Conservation (phyloP, 2,113 vertebrate species). For the Platycercus adscitus region DNA sequence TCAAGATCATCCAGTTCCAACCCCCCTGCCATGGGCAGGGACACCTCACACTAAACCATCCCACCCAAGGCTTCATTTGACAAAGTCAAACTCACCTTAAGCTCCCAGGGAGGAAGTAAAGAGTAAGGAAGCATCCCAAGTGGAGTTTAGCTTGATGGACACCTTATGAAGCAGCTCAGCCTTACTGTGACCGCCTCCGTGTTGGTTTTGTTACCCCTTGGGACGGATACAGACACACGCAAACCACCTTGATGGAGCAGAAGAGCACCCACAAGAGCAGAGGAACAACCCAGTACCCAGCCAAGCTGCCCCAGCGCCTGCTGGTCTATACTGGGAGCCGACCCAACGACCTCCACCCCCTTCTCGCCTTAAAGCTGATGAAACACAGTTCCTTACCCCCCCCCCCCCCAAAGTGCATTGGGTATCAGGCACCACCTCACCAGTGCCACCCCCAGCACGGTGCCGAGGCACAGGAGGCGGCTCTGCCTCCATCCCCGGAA, state of each 20-base stretch:
- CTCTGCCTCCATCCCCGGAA: neutral
- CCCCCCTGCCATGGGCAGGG: too few relatives aligned
- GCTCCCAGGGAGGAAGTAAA: neutral
- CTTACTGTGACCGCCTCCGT: fast-evolving
- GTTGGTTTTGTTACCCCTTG: fast-evolving
- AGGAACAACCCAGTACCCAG: neutral
- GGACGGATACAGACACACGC: fast-evolving
- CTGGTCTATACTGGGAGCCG: fast-evolving
- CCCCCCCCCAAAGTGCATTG: neutral
- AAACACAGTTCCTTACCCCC: fast-evolving
- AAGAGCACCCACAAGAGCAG: fast-evolving
- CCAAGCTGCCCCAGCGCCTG: fast-evolving
- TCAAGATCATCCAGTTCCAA: too few relatives aligned
- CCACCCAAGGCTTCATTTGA: too few relatives aligned
- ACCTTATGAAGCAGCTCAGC: neutral
- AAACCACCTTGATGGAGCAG: fast-evolving
- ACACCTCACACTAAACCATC: too few relatives aligned
- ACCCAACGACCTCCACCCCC: fast-evolving
- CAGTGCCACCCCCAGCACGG: fast-evolving
- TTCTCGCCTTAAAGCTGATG: neutral
- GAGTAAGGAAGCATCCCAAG: neutral
- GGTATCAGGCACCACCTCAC: fast-evolving
- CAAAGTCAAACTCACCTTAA: fast-evolving
- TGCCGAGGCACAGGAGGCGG: fast-evolving
- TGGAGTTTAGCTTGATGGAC: fast-evolving